Conservation (phyloP, 2,113 vertebrate species). For the Myiagra hebetior region DNA sequence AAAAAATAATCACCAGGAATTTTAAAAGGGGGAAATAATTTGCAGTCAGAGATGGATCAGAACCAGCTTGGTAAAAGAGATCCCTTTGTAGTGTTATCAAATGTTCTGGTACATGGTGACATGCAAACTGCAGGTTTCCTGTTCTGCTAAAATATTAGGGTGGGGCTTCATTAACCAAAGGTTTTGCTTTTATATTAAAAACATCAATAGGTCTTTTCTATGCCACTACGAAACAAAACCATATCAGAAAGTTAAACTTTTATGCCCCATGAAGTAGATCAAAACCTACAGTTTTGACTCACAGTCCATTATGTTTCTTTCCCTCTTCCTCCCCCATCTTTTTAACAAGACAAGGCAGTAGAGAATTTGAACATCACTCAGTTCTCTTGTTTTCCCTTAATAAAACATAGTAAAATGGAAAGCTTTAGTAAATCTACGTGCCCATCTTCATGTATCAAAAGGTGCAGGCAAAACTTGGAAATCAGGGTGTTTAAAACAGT, state of each 20-base stretch:
- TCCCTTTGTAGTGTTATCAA: not conserved
- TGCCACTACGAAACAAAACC: not conserved
- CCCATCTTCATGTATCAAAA: not conserved
- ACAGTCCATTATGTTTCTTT: not conserved
- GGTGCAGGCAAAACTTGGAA: not conserved
- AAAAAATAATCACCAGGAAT: not conserved
- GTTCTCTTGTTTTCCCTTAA: not conserved
- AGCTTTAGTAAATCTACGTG: not conserved
- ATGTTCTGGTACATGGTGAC: not conserved
- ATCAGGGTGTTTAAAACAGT: not conserved
- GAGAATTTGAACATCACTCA: not conserved
- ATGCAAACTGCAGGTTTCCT: not conserved
- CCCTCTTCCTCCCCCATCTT: not conserved
- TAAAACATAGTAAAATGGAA: not conserved
- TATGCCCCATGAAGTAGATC: not conserved
- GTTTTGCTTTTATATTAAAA: not conserved
- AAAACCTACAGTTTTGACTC: not conserved
- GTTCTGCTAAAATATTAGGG: not conserved
- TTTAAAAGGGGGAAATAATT: not conserved
- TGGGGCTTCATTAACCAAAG: not conserved
- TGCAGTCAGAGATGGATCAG: not conserved
- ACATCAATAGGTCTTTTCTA: not conserved
- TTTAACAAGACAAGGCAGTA: not conserved
- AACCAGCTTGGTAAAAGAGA: conserved; percentile 11
- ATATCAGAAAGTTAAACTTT: not conserved